Evolutionary conservation across 1,140 invertebrate genomes (phyloP).

Genomic region (Trachelipus rathkii): DNA sequence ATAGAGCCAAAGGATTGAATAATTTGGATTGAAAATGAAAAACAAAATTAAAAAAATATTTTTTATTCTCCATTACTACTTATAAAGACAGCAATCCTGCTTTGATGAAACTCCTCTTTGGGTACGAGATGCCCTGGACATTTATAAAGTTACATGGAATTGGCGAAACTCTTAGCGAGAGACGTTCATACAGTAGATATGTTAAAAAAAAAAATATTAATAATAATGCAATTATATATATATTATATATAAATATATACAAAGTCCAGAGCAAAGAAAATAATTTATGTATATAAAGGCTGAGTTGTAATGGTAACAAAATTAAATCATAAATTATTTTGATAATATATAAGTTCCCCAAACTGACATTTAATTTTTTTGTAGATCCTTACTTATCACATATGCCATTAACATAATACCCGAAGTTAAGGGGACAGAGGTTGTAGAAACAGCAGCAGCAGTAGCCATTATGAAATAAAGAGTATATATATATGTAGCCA

Average conservation of each 20-base stretch:
- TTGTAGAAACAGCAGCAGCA: too few species aligned
- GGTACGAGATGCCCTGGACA: background rate
- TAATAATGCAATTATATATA: background rate
- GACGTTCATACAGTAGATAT: background rate
- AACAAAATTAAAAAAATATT: background rate
- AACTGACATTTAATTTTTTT: background rate
- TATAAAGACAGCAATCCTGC: background rate
- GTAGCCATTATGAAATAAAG: too few species aligned
- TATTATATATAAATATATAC: background rate
- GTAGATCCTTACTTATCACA: background rate
- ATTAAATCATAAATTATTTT: background rate
- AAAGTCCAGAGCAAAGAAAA: constrained; percentile 2
- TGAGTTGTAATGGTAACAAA: background rate
- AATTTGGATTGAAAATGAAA: background rate
- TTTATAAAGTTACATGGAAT: background rate
- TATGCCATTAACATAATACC: background rate
- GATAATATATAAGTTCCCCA: background rate
- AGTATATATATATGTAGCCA: too few species aligned
- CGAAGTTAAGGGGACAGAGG: background rate
- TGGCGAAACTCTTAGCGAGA: background rate
- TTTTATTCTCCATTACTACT: background rate
- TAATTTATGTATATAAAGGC: background rate
- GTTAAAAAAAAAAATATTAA: background rate
- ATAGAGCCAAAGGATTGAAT: too few species aligned
- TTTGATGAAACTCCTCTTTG: background rate